Base-by-base conservation (phyloP, 2,797 vertebrate genomes). In the Potorous gilbertii region DNA sequence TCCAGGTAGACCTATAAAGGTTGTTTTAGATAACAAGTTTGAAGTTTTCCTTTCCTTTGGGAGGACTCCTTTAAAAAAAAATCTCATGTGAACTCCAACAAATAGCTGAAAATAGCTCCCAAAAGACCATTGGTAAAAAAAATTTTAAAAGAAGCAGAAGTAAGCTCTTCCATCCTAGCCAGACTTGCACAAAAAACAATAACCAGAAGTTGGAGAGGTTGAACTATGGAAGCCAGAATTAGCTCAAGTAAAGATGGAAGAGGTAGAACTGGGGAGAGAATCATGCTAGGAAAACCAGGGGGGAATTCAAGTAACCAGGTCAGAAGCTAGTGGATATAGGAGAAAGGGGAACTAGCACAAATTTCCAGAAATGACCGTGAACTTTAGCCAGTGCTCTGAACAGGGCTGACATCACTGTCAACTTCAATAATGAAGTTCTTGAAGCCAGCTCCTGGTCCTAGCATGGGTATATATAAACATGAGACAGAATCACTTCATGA, bases 1-100 rank as follows among this genome's bases (percentile, higher is more conserved):
- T 90, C 90, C 96, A 98, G 94, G 94, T 93, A 74, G 54, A 56
- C 56, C 89, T 2, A 3, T 62, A 94, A 94, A 94, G 52, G 89
- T 90, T 94, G 91, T 92, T 93, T 95, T 54, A 92, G n/a, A 91
- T 97, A 96, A 95, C 66, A 96, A 97, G 93, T 54, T 52, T 56
- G 24, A 93, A 94, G 87, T 81, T 91, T 95, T 94, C 55, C 91
- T 96, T 55, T 54, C 92, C 94, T 50, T 93, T 93, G 90, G 59
- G 93, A 94, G 90, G 40, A 55, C 13, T 34, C 92, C 62, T 93
- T 95, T 57, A 94, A 95, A 91, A 97, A n/a, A 96, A 97, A 52
- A n/a, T 66, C 34, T 31, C 16, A n/a, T n/a, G 18, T 40, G 18
- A 66, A 66, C 31, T 66, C 62, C 34, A 66, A 34, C 34, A 66